Evolutionary conservation across 1,140 invertebrate species (phyloP).

Genomic region (Nebria ingens): DNA sequence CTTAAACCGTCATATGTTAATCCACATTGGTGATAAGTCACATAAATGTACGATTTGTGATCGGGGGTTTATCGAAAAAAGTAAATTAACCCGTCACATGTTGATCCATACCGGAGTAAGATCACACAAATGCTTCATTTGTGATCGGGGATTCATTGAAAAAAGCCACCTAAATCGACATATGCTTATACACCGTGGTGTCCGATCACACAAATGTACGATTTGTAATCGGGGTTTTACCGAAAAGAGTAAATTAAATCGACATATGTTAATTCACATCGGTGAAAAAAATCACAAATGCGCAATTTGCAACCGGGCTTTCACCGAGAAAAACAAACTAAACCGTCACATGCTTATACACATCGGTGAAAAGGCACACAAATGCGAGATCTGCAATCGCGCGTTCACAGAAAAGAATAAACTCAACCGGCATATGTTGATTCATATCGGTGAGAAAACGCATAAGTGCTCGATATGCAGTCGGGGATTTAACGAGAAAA

Average conservation of each 20-base stretch:
- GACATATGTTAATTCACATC: slow-evolving; percentile 4
- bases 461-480: neutral
- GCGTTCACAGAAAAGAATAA: neutral
- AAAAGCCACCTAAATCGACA: slow-evolving; percentile 2
- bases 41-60: slow-evolving; percentile 3
- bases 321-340: neutral
- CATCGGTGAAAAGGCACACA: neutral
- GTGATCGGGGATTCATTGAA: neutral
- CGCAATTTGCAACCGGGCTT: neutral
- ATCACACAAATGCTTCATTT: neutral
- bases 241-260: slow-evolving; percentile 1
- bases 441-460: neutral
- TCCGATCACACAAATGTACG: neutral
- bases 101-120: neutral
- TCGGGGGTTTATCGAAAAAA: neutral
- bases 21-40: slow-evolving; percentile 1
- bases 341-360: neutral
- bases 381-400: neutral
- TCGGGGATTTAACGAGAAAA: neutral
- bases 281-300: slow-evolving; percentile 3
- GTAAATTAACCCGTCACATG: slow-evolving; percentile 1
- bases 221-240: neutral
- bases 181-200: neutral
- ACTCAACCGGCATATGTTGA: neutral
- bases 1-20: neutral